Conservation (phyloP, 2,888 invertebrate species). For the Augiades crinisus region DNA sequence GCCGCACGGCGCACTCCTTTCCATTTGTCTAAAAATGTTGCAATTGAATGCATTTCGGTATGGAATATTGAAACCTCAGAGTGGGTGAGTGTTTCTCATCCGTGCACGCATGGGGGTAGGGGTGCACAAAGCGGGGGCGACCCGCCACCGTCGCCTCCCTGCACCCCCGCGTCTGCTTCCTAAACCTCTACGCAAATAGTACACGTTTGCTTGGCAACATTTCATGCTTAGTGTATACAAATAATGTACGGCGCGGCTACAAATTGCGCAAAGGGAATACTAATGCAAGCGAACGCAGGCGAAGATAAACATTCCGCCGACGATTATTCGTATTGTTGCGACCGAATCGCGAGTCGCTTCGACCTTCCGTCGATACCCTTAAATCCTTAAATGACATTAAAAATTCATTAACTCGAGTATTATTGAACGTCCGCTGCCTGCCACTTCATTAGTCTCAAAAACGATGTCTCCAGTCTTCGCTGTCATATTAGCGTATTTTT, state of each 20-base stretch:
- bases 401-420: conserved; percentile 18
- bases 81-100: conserved; percentile 68
- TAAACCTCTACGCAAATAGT: conserved; percentile 80
- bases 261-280: conserved; percentile 74
- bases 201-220: conserved; percentile 80
- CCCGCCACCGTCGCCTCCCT: conserved; percentile 44
- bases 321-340: conserved; percentile 48
- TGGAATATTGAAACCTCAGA: conserved; percentile 76
- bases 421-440: conserved; percentile 27
- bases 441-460: conserved; percentile 28
- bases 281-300: conserved; percentile 56
- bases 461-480: conserved; percentile 5
- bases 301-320: conserved; percentile 57
- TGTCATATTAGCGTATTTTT: conserved; percentile 18
- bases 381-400: conserved; percentile 17
- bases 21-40: conserved; percentile 62
- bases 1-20: conserved; percentile 39
- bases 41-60: conserved; percentile 73
- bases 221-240: conserved; percentile 81
- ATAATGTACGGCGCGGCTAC: conserved; percentile 73
- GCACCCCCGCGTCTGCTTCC: conserved; percentile 63
- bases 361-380: conserved; percentile 21
- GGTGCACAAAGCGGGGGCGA: conserved; percentile 37
- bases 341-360: conserved; percentile 27
- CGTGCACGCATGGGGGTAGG: conserved; percentile 64